Percentiles rank a stretch among this genome's conserved stretches.
phyloP scores from a whole-genome alignment of 1,140 invertebrate genomes.

The Amyelois transitella region DNA sequence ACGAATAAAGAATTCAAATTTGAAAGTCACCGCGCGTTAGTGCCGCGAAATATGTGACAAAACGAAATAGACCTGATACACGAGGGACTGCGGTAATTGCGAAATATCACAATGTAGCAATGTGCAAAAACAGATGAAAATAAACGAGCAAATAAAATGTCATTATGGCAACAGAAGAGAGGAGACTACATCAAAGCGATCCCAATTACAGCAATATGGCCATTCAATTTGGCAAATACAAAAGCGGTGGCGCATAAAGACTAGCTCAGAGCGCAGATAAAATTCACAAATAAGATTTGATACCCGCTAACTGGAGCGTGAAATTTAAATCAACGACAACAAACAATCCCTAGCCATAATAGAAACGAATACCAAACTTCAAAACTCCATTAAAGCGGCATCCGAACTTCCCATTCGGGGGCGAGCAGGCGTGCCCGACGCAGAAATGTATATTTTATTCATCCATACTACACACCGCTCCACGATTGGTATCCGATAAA shows the following conservation, averaged over 20 bases:
- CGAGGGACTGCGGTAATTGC: background rate
- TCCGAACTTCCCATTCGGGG: constrained; percentile 52
- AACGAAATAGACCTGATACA: constrained; percentile 55
- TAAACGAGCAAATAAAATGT: background rate
- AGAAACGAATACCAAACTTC: constrained; percentile 60
- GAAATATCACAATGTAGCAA: background rate
- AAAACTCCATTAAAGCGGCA: constrained; percentile 58
- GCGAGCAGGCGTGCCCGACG: constrained; percentile 37
- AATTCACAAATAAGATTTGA: constrained; percentile 50
- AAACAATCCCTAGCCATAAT: constrained; percentile 54
- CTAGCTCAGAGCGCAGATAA: constrained; percentile 22
- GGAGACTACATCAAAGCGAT: constrained; percentile 4
- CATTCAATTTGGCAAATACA: constrained; percentile 18
- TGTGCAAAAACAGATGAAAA: background rate
- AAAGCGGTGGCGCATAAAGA: constrained; percentile 23
- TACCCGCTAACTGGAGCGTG: constrained; percentile 44
- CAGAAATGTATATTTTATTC: constrained; percentile 66
- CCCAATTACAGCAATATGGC: constrained; percentile 10
- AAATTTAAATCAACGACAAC: constrained; percentile 63
- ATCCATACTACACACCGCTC: constrained; percentile 46
- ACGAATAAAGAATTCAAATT: constrained; percentile 69
- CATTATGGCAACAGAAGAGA: background rate
- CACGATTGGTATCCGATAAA: constrained; percentile 60
- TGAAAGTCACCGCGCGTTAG: constrained; percentile 46
- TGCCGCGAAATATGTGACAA: constrained; percentile 59